These are phyloP conservation scores for Morpho helenor DNA, from an alignment of 2,888 invertebrate species.

Conservation along the genomic window DNA sequence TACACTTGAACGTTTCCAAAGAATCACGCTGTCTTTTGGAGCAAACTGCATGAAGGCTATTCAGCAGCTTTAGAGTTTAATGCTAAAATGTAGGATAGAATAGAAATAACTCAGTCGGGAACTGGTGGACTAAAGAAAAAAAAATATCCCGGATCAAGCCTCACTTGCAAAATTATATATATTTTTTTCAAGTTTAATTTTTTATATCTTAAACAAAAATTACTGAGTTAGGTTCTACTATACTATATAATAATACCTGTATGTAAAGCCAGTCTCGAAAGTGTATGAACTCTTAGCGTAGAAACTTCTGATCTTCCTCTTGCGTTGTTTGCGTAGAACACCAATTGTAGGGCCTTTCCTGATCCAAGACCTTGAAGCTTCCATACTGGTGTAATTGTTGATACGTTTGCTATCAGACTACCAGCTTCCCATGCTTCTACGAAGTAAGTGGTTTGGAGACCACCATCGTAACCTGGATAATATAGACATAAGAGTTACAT, in stretches of 20 bases:
- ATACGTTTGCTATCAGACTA: conserved; percentile 82
- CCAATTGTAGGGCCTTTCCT: conserved; percentile 87
- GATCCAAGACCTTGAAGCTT: conserved; percentile 88
- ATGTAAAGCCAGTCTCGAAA: conserved; percentile 59
- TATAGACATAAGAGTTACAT: not conserved
- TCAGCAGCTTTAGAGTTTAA: not conserved
- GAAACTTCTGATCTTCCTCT: conserved; percentile 89
- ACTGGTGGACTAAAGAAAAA: too few species aligned
- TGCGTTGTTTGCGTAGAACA: conserved; percentile 90
- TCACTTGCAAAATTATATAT: too few species aligned
- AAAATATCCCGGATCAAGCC: too few species aligned
- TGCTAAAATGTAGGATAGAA: not conserved
- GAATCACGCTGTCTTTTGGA: too few species aligned
- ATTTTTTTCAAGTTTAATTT: too few species aligned
- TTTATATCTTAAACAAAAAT: too few species aligned
- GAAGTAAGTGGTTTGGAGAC: conserved; percentile 85
- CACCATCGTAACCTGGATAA: conserved; percentile 85
- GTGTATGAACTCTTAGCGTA: conserved; percentile 54
- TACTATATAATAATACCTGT: conserved; percentile 44
- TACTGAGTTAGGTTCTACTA: not conserved
- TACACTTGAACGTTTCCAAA: too few species aligned
- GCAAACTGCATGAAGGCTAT: too few species aligned
- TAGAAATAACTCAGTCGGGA: too few species aligned
- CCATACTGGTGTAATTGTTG: conserved; percentile 86
- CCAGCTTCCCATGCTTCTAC: conserved; percentile 84